These are phyloP conservation scores for Nematolebias whitei DNA, from an alignment of 2,113 vertebrate species.

Conservation along the genomic window DNA sequence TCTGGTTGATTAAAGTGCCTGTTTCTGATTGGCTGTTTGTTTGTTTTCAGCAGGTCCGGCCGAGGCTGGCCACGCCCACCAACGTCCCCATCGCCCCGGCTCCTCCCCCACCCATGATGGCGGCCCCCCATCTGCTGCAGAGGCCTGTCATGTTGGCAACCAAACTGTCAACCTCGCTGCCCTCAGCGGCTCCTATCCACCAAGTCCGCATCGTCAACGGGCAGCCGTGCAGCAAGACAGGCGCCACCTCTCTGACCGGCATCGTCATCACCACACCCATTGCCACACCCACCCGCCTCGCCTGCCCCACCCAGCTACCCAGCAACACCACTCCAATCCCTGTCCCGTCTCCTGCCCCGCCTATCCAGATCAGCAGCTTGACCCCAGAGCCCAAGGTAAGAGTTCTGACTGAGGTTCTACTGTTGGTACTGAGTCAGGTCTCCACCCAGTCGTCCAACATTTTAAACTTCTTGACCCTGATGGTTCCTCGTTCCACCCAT, in stretches of 20 bases:
- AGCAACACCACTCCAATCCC: constrained; percentile 8
- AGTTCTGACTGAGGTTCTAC: too few species aligned
- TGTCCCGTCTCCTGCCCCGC: constrained; percentile 76
- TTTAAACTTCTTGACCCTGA: too few species aligned
- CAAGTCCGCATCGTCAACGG: constrained; percentile 97
- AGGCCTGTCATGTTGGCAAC: constrained; percentile 94
- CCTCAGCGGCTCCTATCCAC: constrained; percentile 93
- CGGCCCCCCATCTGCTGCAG: constrained; percentile 94
- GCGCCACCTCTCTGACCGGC: constrained; percentile 85
- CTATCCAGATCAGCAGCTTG: constrained; percentile 96
- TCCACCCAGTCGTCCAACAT: too few species aligned
- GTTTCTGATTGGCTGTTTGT: constrained; percentile 41
- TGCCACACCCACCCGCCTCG: constrained; percentile 77
- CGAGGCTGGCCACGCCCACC: constrained; percentile 89
- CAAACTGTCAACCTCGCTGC: constrained; percentile 88
- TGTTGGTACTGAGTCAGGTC: too few species aligned
- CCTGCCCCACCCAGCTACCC: constrained; percentile 80
- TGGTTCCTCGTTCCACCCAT: too few species aligned
- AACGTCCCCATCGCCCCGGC: constrained; percentile 97
- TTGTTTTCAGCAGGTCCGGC: constrained; percentile 85
- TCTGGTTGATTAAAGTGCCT: background rate
- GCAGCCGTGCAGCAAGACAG: constrained; percentile 84
- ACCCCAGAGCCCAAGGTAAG: constrained; percentile 90
- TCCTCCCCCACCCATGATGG: constrained; percentile 96
- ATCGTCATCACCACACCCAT: constrained; percentile 90